Conservation (phyloP, 2,888 invertebrate genomes). For the Lacanobia oleracea region DNA sequence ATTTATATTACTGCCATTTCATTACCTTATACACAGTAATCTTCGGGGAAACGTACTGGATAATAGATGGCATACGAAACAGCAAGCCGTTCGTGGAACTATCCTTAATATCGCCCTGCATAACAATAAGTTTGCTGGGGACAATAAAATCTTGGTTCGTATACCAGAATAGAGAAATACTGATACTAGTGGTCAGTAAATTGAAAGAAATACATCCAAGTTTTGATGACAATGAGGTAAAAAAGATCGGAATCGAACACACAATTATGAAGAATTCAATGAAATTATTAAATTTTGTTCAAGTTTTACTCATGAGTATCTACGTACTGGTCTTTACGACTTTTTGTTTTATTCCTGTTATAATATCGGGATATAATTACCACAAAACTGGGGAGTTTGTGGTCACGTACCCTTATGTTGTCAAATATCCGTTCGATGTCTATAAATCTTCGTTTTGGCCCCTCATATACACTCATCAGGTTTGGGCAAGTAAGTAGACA, state of each 20-base stretch:
- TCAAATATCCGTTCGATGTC: constrained; percentile 78
- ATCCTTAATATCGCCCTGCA: constrained; percentile 75
- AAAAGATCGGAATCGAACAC: constrained; percentile 20
- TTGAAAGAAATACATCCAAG: constrained; percentile 74
- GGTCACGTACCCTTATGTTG: constrained; percentile 74
- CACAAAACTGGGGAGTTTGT: constrained; percentile 67
- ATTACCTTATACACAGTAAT: constrained; percentile 74
- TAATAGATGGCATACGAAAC: constrained; percentile 72
- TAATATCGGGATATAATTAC: constrained; percentile 73
- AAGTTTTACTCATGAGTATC: constrained; percentile 65
- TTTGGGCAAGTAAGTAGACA: constrained; percentile 76
- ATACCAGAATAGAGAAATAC: constrained; percentile 67
- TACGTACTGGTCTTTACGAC: constrained; percentile 67
- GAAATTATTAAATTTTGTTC: constrained; percentile 67
- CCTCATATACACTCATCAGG: constrained; percentile 77
- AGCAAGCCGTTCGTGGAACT: constrained; percentile 76
- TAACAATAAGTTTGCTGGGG: constrained; percentile 73
- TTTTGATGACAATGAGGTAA: constrained; percentile 41
- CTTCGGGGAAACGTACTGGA: constrained; percentile 75
- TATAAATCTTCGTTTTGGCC: constrained; percentile 70
- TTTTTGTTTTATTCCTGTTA: constrained; percentile 74
- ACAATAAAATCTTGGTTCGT: constrained; percentile 74
- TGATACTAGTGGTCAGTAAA: constrained; percentile 69
- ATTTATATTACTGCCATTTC: constrained; percentile 73
- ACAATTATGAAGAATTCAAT: constrained; percentile 69